Base-by-base conservation (phyloP, 2,888 invertebrate genomes). In the Drosophila recens region DNA sequence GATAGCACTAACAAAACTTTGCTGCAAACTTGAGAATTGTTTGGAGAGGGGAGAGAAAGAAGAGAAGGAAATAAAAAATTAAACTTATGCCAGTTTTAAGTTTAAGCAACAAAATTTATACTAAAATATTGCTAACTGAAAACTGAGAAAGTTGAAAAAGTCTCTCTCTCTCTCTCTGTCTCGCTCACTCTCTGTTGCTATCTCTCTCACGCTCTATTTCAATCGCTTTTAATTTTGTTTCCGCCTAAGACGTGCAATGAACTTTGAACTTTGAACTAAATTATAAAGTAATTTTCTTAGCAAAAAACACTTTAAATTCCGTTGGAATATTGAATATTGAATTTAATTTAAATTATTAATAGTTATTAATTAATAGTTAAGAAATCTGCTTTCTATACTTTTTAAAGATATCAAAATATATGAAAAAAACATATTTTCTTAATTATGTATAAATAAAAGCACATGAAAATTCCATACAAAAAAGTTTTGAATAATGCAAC, bases 81-180 rank as follows among this genome's bases (percentile, higher is more conserved):
- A 71, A 82, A 84, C 87, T 84, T 82, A 80, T 64, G 82, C 82
- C 82, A 80, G 80, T 82, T 87, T 84, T 82, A 79, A 84, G 77
- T 87, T 84, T 82, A 79, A 84, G 77, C 80, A 84, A 87, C 67
- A 80, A 84, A 82, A 82, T 84, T 79, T 80, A 87, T 82, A 84
- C 75, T 75, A 81, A 83, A 83, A 75, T 79, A 75, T 76, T 65
- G 66, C 42, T 53, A 56, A 42, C 48, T 42, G 34, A 49, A 56
- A 64, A 43, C 45, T 76, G 68, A 73, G 4, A 80, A 81, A 79
- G 72, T 79, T 64, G 38, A 5, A 33, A 33, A 17, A 51, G 51
- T 51, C 11, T 33, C 36, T 10, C 17, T 46, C 15, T 15, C 8
- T 17, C 17, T 17, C 9, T 11, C 17, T 20, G 13, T 13, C 46